Evolutionary conservation across 2,888 invertebrate genomes (phyloP), one percentile per base, ranked within the genome.

Genomic region (Palloptera scutellata): DNA sequence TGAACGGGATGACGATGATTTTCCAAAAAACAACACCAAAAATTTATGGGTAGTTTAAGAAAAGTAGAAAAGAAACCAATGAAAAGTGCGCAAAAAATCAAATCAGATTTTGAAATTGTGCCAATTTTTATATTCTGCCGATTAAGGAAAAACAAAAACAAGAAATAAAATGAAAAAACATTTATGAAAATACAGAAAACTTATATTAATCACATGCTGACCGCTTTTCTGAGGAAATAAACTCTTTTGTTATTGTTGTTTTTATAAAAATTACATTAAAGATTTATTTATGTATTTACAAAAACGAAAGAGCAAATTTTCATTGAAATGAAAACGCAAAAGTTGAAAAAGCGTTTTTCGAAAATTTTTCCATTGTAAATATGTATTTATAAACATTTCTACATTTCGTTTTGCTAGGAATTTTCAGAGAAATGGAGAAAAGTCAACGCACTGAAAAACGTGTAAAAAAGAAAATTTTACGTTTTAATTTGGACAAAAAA

Each of bases 81-180:
- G 66, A 61, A 65, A 68, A 70, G 57, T 68, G 70, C 68, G 66
- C 68, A 68, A 69, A 67, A 72, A 61, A 42, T 40, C 41, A 40
- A 20, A 13, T n/a, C 48, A 48, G 1, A n/a, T 69, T 30, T 48
- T 71, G 72, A 62, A 69, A 19, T 6, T 5, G 61, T 74, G 74
- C 73, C 73, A 72, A 70, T 48, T 15, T 48, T 13, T 15, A 5
- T 64, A 45, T 57, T n/a, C n/a, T 13, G 11, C 64, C 55, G 63
- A 69, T 52, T 71, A 74, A 68, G 71, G 72, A 64, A 68, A 69
- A 64, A 57, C 41, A 48, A 60, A 62, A 53, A 62, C 51, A 48
- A 5, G 53, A 48, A 13, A 30, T 4, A 61, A 45, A 13, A 61
- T 45, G 42, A 6, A 64, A 59, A 66, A 72, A 53, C 64, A 61